Evolutionary conservation across 2,797 vertebrate species (phyloP), one percentile per base, ranked within the genome.

Genomic region (Falco biarmicus): DNA sequence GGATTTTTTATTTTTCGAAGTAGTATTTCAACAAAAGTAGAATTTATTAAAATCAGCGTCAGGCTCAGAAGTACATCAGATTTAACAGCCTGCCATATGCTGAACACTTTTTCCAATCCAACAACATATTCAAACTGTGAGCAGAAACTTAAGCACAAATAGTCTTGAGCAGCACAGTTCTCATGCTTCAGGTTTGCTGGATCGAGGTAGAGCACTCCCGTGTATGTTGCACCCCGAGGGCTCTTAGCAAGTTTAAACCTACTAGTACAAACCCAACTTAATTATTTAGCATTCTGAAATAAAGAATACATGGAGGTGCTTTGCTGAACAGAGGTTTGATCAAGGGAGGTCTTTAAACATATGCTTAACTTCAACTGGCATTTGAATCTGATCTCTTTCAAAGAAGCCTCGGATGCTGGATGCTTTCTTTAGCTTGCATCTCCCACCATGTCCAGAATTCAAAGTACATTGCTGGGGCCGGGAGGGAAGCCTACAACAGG

Each of bases 31-130:
- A 17, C 7, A 5, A 22, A 87, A 91, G 59, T 25, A 8, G 51
- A 94, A 79, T 68, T 71, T n/a, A 89, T 61, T 74, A 41, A 84
- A 92, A 65, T 32, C 54, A 76, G 59, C 10, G 13, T 66, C 47
- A 18, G 54, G 68, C 82, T 91, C 5, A 1, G 41, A 91, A 85
- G 88, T 22, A 41, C 61, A 59, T 53, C 47, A 37, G 66, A 83
- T 89, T 84, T 84, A 93, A 73, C 84, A 70, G 76, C 43, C 57
- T 73, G 61, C 84, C 87, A 74, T 79, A 91, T 63, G 56, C 73
- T 66, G 34, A 95, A 73, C 39, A 31, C 31, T 41, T 66, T 48
- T 75, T n/a, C 73, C 73, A 63, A 5, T 14, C 69, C 82, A 91
- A 53, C 39, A 45, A 60, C 6, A 2, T 3, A 2, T 45, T 51